phyloP scores from a whole-genome alignment of 1,140 invertebrate genomes.

The Bombus picipes region DNA sequence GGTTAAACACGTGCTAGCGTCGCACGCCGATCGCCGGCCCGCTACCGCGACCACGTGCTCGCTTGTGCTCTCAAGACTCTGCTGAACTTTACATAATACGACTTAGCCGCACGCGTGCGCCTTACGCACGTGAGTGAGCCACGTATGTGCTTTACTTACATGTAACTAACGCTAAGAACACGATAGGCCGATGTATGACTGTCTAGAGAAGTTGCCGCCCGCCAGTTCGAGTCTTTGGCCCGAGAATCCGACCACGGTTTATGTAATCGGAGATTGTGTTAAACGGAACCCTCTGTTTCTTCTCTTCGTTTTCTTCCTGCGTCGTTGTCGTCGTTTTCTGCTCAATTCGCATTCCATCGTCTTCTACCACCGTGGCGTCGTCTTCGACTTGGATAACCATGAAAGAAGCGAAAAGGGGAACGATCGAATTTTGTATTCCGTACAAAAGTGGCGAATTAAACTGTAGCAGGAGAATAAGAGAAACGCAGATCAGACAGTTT shows the following conservation, averaged over 20 bases:
- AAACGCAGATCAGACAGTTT: neutral
- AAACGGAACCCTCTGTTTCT: constrained; percentile 63
- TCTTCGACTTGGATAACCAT: neutral
- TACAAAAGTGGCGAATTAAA: neutral
- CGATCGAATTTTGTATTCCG: neutral
- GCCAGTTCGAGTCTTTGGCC: constrained; percentile 22
- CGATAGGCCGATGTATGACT: constrained; percentile 8
- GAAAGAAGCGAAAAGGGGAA: neutral
- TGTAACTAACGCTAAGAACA: constrained; percentile 19
- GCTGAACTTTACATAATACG: constrained; percentile 62
- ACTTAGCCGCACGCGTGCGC: constrained; percentile 47
- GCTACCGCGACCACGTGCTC: constrained; percentile 51
- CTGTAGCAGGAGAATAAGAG: neutral
- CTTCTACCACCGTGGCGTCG: neutral
- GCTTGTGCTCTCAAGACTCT: neutral
- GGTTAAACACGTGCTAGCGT: constrained; percentile 54
- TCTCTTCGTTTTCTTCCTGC: constrained; percentile 18
- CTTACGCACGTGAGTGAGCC: constrained; percentile 53
- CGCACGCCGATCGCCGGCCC: constrained; percentile 20
- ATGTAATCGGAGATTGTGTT: constrained; percentile 76
- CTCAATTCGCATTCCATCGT: neutral
- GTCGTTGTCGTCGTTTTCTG: constrained; percentile 12
- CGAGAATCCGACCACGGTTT: constrained; percentile 73
- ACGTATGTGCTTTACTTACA: constrained; percentile 18
- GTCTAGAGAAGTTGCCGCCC: constrained; percentile 26